A percentile compares a stretch with the other conserved stretches of the same genome.
These are phyloP conservation scores for Pristionchus fissidentatus DNA, from an alignment of 2,888 invertebrate species.

Conservation along the genomic window DNA sequence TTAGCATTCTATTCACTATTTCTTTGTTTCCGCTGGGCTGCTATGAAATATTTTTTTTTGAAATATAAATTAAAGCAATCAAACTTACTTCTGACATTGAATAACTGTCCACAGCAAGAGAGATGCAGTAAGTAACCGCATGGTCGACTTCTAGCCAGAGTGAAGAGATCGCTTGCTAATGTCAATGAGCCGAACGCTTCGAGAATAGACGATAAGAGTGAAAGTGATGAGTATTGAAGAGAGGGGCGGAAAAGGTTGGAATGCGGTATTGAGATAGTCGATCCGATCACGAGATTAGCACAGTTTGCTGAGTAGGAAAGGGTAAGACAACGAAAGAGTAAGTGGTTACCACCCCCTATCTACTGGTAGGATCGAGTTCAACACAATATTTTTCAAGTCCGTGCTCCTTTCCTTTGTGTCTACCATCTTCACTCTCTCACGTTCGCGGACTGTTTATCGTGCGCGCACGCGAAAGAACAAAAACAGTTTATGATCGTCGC, in stretches of 20 bases:
- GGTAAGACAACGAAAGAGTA: no score
- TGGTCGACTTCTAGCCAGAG: no score
- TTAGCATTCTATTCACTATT: no score
- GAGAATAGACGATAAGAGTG: background rate
- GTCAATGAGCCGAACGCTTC: no score
- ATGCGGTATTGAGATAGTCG: background rate
- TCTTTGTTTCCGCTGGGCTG: no score
- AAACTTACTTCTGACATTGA: conserved; percentile 13
- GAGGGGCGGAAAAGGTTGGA: background rate
- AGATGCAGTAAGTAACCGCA: background rate
- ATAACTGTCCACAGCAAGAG: background rate
- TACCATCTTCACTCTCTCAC: no score
- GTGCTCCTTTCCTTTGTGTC: conserved; percentile 1
- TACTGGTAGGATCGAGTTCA: conserved; percentile 25
- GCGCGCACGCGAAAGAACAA: background rate
- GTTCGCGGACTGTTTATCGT: conserved; percentile 25
- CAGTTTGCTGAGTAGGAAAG: no score
- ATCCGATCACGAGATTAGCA: background rate
- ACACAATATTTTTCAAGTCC: conserved; percentile 30
- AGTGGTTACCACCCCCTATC: no score
- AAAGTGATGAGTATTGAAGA: conserved; percentile 10
- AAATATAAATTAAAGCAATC: background rate
- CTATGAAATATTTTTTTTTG: no score
- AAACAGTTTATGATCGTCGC: background rate
- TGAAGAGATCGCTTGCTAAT: background rate